phyloP scores from a whole-genome alignment of 2,113 vertebrate species.

The Bos taurus region DNA sequence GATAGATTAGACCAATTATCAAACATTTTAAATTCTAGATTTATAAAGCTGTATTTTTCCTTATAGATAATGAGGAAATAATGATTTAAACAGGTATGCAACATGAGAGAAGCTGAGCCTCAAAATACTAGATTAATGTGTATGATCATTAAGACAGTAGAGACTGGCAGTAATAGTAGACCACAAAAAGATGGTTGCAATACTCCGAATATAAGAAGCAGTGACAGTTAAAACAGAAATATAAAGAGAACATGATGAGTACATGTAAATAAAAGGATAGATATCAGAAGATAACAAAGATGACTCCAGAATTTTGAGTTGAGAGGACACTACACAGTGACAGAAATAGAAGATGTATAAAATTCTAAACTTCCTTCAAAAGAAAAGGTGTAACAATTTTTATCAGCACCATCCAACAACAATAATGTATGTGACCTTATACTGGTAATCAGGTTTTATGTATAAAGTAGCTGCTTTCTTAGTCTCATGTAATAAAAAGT shows the following conservation, averaged over 20 bases:
- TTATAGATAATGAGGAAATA: not conserved
- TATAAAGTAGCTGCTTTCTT: conserved; percentile 3
- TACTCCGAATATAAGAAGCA: not conserved
- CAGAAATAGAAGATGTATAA: not conserved
- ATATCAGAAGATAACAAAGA: not conserved
- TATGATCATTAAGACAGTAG: not conserved
- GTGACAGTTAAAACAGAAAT: not conserved
- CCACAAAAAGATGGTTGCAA: not conserved
- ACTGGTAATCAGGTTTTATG: not conserved
- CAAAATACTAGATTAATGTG: not conserved
- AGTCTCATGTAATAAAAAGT: not conserved
- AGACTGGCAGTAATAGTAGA: not conserved
- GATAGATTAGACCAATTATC: not conserved
- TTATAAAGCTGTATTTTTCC: not conserved
- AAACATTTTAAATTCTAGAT: not conserved
- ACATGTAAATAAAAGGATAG: not conserved
- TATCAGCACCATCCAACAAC: not conserved
- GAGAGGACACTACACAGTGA: conserved; percentile 12
- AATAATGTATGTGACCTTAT: not conserved
- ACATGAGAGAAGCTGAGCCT: not conserved
- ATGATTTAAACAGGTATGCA: not conserved
- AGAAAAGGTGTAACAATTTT: not conserved
- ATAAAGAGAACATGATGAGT: not conserved
- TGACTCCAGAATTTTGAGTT: not conserved
- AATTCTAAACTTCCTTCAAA: not conserved